Evolutionary conservation across 1,140 invertebrate genomes (phyloP).

Genomic region (Bilobella aurantiaca): DNA sequence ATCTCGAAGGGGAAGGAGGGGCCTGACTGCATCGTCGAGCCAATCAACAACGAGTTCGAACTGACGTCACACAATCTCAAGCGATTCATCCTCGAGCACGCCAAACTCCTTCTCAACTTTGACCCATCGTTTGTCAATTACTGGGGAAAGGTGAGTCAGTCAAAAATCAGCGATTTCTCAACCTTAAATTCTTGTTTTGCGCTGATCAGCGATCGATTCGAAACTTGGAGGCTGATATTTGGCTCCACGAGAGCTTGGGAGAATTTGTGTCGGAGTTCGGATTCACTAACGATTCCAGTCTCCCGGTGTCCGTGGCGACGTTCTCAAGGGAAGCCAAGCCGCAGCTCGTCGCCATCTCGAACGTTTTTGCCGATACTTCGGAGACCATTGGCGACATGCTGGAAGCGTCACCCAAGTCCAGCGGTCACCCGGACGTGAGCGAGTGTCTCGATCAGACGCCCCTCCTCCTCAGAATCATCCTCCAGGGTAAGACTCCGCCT

Average conservation of each 20-base stretch:
- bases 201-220: constrained; percentile 24
- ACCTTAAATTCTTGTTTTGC: constrained; percentile 4
- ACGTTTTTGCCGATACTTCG: constrained; percentile 31
- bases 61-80: constrained; percentile 27
- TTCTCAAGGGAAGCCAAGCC: constrained; percentile 24
- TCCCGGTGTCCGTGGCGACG: constrained; percentile 33
- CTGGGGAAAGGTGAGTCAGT: constrained; percentile 31
- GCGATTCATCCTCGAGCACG: constrained; percentile 33
- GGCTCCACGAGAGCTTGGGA: constrained; percentile 32
- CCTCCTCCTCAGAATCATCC: constrained; percentile 31
- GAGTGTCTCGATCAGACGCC: constrained; percentile 32
- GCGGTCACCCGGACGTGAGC: constrained; percentile 32
- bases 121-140: constrained; percentile 33
- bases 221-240: constrained; percentile 33
- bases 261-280: constrained; percentile 35
- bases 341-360: constrained; percentile 30
- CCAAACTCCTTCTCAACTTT: constrained; percentile 33
- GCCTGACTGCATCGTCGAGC: constrained; percentile 33
- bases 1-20: constrained; percentile 30
- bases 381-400: constrained; percentile 26
- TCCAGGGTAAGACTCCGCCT: constrained; percentile 26
- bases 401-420: constrained; percentile 15
- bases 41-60: constrained; percentile 31
- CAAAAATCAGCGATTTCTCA: background rate
- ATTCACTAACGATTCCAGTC: constrained; percentile 32